These are phyloP conservation scores for Drosophila subsilvestris DNA, from an alignment of 2,888 invertebrate genomes.

Conservation along the genomic window DNA sequence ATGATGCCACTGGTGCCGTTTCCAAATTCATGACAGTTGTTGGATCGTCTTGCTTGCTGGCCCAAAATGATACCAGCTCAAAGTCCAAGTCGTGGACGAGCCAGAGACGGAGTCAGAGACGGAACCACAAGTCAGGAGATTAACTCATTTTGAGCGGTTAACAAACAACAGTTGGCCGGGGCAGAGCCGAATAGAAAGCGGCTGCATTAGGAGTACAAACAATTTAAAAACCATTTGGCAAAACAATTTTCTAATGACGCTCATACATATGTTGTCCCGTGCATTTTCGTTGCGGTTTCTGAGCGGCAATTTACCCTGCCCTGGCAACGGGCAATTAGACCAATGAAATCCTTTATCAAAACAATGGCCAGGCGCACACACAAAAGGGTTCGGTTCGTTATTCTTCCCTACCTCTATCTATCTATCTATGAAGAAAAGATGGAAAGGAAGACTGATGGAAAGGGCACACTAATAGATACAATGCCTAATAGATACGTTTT, in stretches of 20 bases:
- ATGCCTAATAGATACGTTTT: constrained; percentile 72
- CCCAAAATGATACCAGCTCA: constrained; percentile 44
- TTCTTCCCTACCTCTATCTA: neutral
- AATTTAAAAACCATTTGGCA: constrained; percentile 81
- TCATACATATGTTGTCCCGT: constrained; percentile 61
- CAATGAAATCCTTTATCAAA: constrained; percentile 77
- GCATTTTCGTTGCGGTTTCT: constrained; percentile 75
- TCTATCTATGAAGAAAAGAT: constrained; percentile 24
- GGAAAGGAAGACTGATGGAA: constrained; percentile 39
- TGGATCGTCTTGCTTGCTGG: constrained; percentile 47
- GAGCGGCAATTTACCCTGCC: constrained; percentile 51
- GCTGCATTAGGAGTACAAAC: constrained; percentile 65
- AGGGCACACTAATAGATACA: constrained; percentile 65
- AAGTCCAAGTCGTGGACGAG: neutral
- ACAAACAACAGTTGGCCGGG: constrained; percentile 62
- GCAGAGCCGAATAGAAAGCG: constrained; percentile 58
- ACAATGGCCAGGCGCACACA: constrained; percentile 50
- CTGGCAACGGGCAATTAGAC: constrained; percentile 61
- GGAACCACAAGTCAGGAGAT: constrained; percentile 66
- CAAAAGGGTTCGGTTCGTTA: constrained; percentile 54
- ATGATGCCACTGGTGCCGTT: constrained; percentile 7
- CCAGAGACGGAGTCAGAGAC: constrained; percentile 9
- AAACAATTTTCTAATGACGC: constrained; percentile 80
- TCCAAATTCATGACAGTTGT: constrained; percentile 59
- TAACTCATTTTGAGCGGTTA: constrained; percentile 62